phyloP scores from a whole-genome alignment of 2,113 vertebrate species.

The Apistogramma diplotaenia region DNA sequence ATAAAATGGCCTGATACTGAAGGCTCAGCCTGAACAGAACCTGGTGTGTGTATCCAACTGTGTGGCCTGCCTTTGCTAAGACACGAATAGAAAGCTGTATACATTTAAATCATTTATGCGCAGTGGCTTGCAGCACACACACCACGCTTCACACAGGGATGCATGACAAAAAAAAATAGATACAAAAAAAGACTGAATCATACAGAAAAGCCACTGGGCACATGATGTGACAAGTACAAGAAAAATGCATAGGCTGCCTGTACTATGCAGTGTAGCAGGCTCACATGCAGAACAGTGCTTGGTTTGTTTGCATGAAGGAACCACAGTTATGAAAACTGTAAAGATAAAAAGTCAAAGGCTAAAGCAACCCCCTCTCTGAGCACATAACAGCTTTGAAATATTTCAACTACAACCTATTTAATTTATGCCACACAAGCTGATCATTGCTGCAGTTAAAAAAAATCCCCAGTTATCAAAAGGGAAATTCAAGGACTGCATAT shows the following conservation, averaged over 20 bases:
- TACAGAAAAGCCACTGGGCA: background rate
- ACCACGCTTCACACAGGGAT: background rate
- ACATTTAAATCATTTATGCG: background rate
- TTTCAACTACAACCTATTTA: background rate
- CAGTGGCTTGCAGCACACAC: background rate
- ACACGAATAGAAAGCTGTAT: background rate
- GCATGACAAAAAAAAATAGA: background rate
- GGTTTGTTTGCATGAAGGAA: background rate
- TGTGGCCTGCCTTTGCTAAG: constrained; percentile 36
- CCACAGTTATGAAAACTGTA: background rate
- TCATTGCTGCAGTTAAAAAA: background rate
- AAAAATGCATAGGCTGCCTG: background rate
- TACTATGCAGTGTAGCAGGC: background rate
- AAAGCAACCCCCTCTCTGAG: background rate
- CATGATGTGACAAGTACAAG: background rate
- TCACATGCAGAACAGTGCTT: background rate
- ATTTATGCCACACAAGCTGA: background rate
- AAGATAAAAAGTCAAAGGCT: background rate
- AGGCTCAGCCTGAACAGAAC: constrained; percentile 63
- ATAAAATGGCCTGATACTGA: constrained; percentile 65
- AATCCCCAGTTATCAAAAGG: constrained; percentile 38
- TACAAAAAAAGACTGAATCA: background rate
- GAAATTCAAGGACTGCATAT: constrained; percentile 41
- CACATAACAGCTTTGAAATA: constrained; percentile 11
- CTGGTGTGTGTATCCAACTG: constrained; percentile 63